These are phyloP conservation scores for Mellilla xanthometata DNA, from an alignment of 2,888 invertebrate genomes.

Conservation along the genomic window DNA sequence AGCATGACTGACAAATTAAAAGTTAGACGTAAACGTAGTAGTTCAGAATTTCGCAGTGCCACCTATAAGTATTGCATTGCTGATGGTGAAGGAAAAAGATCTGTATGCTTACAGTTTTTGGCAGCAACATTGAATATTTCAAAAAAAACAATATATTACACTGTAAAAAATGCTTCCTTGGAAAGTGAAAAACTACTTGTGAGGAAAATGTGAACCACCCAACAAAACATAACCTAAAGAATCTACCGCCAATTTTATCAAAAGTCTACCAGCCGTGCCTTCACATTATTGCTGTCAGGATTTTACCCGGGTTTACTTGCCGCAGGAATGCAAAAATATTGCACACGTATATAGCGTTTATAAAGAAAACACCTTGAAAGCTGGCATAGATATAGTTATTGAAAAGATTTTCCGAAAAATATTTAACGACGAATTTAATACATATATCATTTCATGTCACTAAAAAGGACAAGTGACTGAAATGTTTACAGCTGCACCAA, in stretches of 20 bases:
- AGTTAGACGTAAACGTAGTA: constrained; percentile 18
- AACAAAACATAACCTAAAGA: constrained; percentile 15
- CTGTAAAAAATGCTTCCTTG: constrained; percentile 6
- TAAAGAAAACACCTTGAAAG: constrained; percentile 7
- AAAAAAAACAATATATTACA: constrained; percentile 17
- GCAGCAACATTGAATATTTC: constrained; percentile 20
- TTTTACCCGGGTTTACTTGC: constrained; percentile 11
- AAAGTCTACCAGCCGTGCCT: constrained; percentile 24
- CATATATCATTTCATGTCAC: constrained; percentile 32
- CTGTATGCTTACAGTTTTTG: constrained; percentile 19
- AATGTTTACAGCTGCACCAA: constrained; percentile 17
- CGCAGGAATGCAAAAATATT: constrained; percentile 15
- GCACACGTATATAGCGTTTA: constrained; percentile 24
- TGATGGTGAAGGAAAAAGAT: constrained; percentile 23
- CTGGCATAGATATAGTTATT: constrained; percentile 23
- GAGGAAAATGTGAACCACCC: constrained; percentile 24
- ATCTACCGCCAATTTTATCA: constrained; percentile 23
- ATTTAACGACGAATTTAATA: constrained; percentile 29
- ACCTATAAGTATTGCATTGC: constrained; percentile 23
- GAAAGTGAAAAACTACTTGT: constrained; percentile 20
- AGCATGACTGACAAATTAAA: constrained; percentile 8
- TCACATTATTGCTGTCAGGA: constrained; percentile 34
- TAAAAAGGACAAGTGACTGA: constrained; percentile 32
- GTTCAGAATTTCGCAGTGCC: constrained; percentile 5
- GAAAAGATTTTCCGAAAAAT: constrained; percentile 29